Evolutionary conservation across 2,888 invertebrate genomes (phyloP), one percentile per base, ranked within the genome.

Genomic region (Dermolepida albohirtum): DNA sequence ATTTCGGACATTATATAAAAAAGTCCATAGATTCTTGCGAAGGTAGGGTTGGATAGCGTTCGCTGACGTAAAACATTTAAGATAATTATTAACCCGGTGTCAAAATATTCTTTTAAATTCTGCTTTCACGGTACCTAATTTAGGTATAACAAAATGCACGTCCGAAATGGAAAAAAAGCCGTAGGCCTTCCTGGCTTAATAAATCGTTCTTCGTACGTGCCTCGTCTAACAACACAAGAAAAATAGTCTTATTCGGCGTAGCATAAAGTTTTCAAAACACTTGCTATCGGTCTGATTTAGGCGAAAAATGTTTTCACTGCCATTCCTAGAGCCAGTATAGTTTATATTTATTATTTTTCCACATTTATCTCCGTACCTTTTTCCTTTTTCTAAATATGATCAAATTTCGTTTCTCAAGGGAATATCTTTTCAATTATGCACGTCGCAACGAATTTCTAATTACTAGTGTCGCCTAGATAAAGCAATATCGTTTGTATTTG

Each of bases 401-500:
- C n/a, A n/a, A n/a, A n/a, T n/a, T n/a, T 1, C 2, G 22, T 22
- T 22, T 22, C 22, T 22, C 22, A 2, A 22, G 4, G 22, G 4
- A 22, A 22, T 22, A 22, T 22, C 1, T 22, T 59, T 59, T 39
- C 12, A 29, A 39, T 14, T 52, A 52, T 52, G 34, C 12, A 17
- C 1, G 8, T 29, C 12, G 27, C 27, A 10, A 59, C 44, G 43
- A 59, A 59, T 59, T 29, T 22, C 41, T 44, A 59, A 49, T 62
- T 47, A 62, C 34, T 47, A 62, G 14, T 49, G 59, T 34, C 34
- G 44, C 59, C 14, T 47, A 49, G 34, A 44, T 43, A 11, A 44
- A 29, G 59, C 34, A 47, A 62, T 47, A 47, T 47, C 34, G 43
- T 62, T 62, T 62, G 59, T 27, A 47, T 47, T 62, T 29, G 29